Conservation (phyloP, 2,888 invertebrate species). For the Nomada ruficornis region DNA sequence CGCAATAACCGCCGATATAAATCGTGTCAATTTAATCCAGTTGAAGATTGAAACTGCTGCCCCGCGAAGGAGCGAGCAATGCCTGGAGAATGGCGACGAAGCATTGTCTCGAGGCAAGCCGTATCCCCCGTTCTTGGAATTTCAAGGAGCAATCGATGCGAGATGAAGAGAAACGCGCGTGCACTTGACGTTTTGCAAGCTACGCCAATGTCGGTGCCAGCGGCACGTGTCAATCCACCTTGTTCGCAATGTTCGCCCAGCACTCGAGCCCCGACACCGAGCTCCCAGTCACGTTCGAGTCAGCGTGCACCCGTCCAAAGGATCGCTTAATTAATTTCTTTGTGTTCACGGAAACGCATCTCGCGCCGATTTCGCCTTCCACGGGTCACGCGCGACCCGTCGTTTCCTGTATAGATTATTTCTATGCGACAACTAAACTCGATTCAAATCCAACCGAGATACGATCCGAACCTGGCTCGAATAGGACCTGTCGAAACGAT, state of each 20-base stretch:
- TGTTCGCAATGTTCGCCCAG: background rate
- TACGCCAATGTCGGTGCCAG: constrained; percentile 49
- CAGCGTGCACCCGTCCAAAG: background rate
- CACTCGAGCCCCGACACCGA: constrained; percentile 6
- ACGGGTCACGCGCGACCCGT: background rate
- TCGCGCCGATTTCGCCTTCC: background rate
- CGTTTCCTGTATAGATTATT: no score
- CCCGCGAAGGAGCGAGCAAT: background rate
- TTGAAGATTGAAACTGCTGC: no score
- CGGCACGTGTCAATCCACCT: constrained; percentile 59
- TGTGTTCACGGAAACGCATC: background rate
- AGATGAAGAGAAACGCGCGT: constrained; percentile 51
- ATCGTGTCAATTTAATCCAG: no score
- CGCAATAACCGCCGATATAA: no score
- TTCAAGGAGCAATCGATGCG: constrained; percentile 46
- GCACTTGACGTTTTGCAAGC: constrained; percentile 65
- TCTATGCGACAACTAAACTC: background rate
- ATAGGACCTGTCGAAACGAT: background rate
- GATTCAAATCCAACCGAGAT: background rate
- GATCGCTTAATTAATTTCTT: constrained; percentile 41
- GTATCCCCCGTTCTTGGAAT: constrained; percentile 22
- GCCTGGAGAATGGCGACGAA: background rate
- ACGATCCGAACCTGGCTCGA: background rate
- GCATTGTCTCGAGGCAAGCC: constrained; percentile 35
- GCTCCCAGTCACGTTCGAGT: constrained; percentile 17